phyloP scores from a whole-genome alignment of 2,797 vertebrate genomes.

The Sardinella longiceps region DNA sequence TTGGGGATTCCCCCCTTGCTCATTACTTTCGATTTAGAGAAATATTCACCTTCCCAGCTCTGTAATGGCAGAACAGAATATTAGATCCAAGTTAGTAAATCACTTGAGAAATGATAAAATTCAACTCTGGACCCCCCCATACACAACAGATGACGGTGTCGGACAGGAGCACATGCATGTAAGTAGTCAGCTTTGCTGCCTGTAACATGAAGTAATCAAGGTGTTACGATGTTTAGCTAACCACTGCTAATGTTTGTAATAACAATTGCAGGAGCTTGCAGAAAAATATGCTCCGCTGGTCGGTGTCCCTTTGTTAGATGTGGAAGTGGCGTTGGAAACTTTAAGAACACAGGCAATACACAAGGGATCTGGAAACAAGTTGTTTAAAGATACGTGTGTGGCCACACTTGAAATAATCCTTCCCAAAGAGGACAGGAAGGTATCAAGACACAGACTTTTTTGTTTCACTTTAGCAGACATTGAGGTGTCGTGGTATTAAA shows the following conservation, averaged over 20 bases:
- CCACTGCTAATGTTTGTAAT: conserved; percentile 4
- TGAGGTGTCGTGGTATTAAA: background rate
- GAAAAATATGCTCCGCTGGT: conserved; percentile 78
- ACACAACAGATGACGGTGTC: conserved; percentile 76
- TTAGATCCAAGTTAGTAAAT: conserved; percentile 83
- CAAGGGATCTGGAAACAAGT: conserved; percentile 83
- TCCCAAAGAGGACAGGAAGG: conserved; percentile 67
- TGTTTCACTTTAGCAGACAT: background rate
- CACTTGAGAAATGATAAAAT: conserved; percentile 86
- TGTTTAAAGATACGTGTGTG: conserved; percentile 81
- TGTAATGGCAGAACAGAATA: conserved; percentile 84
- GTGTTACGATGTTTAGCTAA: background rate
- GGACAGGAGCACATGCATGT: conserved; percentile 80
- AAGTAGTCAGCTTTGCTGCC: conserved; percentile 27
- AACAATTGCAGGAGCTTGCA: conserved; percentile 79
- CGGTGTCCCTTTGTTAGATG: conserved; percentile 67
- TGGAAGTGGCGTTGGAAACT: conserved; percentile 81
- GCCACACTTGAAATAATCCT: conserved; percentile 89
- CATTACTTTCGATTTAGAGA: conserved; percentile 5
- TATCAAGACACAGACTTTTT: conserved; percentile 34
- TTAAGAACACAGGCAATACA: conserved; percentile 83
- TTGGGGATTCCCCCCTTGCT: background rate
- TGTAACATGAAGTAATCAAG: background rate
- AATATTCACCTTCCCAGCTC: background rate
- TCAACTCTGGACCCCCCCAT: conserved; percentile 90